Evolutionary conservation across 2,113 vertebrate species (phyloP), one percentile per base, ranked within the genome.

Genomic region (Bubalus kerabau): DNA sequence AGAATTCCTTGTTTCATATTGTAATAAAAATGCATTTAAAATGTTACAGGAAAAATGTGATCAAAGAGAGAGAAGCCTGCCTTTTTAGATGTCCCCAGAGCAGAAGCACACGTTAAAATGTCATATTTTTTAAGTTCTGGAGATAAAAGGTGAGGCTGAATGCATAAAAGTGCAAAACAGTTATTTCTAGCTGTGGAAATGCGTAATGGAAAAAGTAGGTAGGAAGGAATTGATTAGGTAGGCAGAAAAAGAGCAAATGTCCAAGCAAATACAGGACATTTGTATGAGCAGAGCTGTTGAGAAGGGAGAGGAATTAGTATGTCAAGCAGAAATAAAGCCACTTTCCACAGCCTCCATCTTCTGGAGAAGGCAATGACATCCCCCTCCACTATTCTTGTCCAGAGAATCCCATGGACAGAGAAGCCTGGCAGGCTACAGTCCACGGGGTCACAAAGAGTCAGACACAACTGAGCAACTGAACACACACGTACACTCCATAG

Each of bases 241-340:
- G n/a, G 62, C 95, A 89, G 84, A 96, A 96, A 92, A 93, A 92
- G 90, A 90, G 36, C 84, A 96, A 98, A 95, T 80, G 85, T 26
- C 54, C 28, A 67, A 59, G 84, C 84, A 96, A 96, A 97, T 52
- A 64, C 46, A 96, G 57, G 54, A 28, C 21, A 40, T 96, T 93
- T 94, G 80, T 46, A 87, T 89, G 52, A 84, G 21, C 43, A 87
- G 32, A 95, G 48, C n/a, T 67, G 76, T 48, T 4, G 43, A 67
- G 46, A 88, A 28, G 23, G 2, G 48, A 84, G 36, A 74, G 23
- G 30, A 95, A 83, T 62, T 60, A 52, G 30, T 95, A 89, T 10
- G 3, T 40, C 57, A 64, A 17, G 3, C 13, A 93, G 93, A 89
- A 92, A 67, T 43, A 87, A 89, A 62, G 9, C 81, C 43, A 48